phyloP scores from a whole-genome alignment of 2,888 invertebrate genomes.

The Graphium colonna region DNA sequence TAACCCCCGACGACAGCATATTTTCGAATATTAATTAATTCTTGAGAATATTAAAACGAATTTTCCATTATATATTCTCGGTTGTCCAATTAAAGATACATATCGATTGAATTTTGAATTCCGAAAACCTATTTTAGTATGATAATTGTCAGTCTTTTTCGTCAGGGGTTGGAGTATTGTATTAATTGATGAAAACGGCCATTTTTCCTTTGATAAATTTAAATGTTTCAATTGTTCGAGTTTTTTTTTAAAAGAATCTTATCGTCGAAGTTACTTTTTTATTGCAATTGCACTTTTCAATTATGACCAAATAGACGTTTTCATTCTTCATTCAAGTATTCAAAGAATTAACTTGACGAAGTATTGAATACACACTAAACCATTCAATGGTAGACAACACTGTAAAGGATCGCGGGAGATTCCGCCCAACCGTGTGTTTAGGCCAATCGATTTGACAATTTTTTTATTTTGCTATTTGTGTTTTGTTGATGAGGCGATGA shows the following conservation, averaged over 20 bases:
- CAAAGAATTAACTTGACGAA: slow-evolving; percentile 8
- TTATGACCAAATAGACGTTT: slow-evolving; percentile 15
- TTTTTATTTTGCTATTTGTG: background rate
- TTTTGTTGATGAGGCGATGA: too few relatives aligned
- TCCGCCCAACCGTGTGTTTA: slow-evolving; percentile 12
- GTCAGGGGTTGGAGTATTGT: slow-evolving; percentile 17
- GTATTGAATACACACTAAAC: slow-evolving; percentile 12
- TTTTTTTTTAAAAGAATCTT: too few relatives aligned
- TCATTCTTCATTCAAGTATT: slow-evolving; percentile 7
- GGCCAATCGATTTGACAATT: slow-evolving; percentile 15
- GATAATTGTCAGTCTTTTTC: slow-evolving; percentile 1
- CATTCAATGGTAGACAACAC: slow-evolving; percentile 14
- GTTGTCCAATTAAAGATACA: too few relatives aligned
- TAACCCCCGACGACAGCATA: slow-evolving; percentile 21
- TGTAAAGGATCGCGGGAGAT: slow-evolving; percentile 14
- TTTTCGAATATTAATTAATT: too few relatives aligned
- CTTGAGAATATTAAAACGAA: too few relatives aligned
- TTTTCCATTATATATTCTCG: too few relatives aligned
- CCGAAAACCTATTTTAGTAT: background rate
- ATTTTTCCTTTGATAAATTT: background rate
- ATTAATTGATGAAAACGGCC: slow-evolving; percentile 13
- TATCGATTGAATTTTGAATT: background rate
- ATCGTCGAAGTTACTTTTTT: too few relatives aligned
- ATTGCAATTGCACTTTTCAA: too few relatives aligned
- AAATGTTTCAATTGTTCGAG: too few relatives aligned